Percentiles rank a stretch among this genome's conserved stretches.
Evolutionary conservation across 2,113 vertebrate genomes (phyloP).

Genomic region (Atlantisia rogersi): DNA sequence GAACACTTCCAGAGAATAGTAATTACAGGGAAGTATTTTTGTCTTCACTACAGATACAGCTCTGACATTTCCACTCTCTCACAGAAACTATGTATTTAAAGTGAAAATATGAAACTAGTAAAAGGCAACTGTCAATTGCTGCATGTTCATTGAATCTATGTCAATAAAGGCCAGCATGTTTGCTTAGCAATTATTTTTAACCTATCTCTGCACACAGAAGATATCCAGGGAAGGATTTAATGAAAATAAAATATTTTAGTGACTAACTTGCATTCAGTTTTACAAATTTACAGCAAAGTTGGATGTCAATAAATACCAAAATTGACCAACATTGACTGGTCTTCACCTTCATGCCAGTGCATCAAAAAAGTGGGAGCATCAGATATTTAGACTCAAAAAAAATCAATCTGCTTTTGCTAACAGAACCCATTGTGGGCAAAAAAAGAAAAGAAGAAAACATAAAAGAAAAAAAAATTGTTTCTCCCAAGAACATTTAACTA

Average conservation of each 20-base stretch:
- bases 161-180: neutral
- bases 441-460: neutral
- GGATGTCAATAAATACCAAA: neutral
- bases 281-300: neutral
- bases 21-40: slow-evolving; percentile 35
- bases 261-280: neutral
- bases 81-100: neutral
- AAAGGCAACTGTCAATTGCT: slow-evolving; percentile 7
- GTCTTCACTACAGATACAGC: slow-evolving; percentile 11
- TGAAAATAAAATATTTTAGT: neutral
- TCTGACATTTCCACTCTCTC: slow-evolving; percentile 16
- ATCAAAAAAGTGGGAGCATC: neutral
- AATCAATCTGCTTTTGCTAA: neutral
- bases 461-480: neutral
- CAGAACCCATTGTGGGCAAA: neutral
- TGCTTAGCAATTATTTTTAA: neutral
- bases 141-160: neutral
- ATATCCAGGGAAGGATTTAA: neutral
- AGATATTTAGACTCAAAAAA: neutral
- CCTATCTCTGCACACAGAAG: neutral
- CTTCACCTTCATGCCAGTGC: neutral
- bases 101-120: neutral
- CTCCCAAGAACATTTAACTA: neutral
- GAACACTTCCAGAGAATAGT: neutral
- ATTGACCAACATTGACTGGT: neutral